Percentiles rank a stretch among this genome's conserved stretches.
Conservation (phyloP, 2,113 vertebrate species). For the Poecile atricapillus region DNA sequence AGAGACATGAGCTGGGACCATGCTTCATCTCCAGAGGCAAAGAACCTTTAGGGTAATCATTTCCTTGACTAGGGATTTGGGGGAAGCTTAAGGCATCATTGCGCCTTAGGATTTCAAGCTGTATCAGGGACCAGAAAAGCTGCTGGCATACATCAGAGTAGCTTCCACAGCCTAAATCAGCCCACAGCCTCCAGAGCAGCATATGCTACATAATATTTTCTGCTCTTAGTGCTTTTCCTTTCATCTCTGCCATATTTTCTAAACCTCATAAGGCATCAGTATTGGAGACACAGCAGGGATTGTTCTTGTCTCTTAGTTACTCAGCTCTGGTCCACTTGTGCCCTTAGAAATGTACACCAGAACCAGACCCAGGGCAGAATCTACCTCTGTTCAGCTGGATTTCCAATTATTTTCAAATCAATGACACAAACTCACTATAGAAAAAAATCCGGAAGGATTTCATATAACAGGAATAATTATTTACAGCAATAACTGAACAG, state of each 20-base stretch:
- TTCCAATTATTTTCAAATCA: neutral
- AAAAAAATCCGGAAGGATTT: neutral
- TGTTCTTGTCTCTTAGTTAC: neutral
- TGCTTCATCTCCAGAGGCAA: constrained; percentile 6
- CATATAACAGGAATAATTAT: neutral
- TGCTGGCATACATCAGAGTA: neutral
- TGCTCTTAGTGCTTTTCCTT: neutral
- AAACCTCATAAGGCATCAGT: neutral
- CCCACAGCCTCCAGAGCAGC: neutral
- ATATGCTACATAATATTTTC: neutral
- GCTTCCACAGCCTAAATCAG: neutral
- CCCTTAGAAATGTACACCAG: neutral
- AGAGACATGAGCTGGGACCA: neutral
- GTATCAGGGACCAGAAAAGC: neutral
- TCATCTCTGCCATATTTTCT: neutral
- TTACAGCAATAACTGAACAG: neutral
- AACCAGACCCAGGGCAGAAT: neutral
- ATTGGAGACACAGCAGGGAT: neutral
- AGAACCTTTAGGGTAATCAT: constrained; percentile 21
- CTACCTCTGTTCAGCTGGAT: neutral
- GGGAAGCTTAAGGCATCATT: neutral
- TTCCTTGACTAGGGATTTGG: neutral
- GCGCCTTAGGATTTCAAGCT: neutral
- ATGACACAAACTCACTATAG: neutral
- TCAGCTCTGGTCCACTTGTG: neutral